Evolutionary conservation across 1,140 invertebrate genomes (phyloP), one percentile per base, ranked within the genome.

Genomic region (Listronotus oregonensis): DNA sequence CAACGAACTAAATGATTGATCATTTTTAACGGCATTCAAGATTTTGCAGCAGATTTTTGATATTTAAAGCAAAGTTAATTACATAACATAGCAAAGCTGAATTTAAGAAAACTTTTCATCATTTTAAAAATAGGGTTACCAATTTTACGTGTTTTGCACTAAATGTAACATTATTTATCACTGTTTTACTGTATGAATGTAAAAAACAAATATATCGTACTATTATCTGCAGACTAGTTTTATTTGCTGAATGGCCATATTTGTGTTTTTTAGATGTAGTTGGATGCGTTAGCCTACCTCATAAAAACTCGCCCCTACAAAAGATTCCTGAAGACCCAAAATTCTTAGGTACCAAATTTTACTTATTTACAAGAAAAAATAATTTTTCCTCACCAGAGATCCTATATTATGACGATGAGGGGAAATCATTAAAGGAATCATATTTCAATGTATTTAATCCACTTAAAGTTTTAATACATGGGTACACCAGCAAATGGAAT

Each of bases 401-500:
- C 12, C 73, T 81, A 0, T 75, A 82, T 39, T 80, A 81, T 49
- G 83, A 82, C 61, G 79, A 80, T 9, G 80, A 79, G 0, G 71
- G 74, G 34, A 74, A 75, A n/a, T 75, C 75, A 8, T 82, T 85
- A 0, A 84, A 83, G 67, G 55, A 72, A 0, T 86, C 82, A 0
- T 75, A 80, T 59, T 88, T 86, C 58, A 74, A 83, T 54, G 67
- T 79, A 0, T 44, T 66, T 4, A 69, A 80, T 46, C 81, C 82
- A 2, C 81, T 85, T 0, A 88, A 87, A 69, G 82, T 89, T 14
- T 80, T 88, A 3, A 81, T 88, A 8, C 87, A 89, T 71, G 87
- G 78, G 0, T 79, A 77, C 52, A 73, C 74, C 64, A 74, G 75
- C 40, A 72, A 67, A 63, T 79, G 78, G 78, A 78, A 77, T 52